Base-by-base conservation (phyloP, 1,140 invertebrate species). In the Drosophila nannoptera region DNA sequence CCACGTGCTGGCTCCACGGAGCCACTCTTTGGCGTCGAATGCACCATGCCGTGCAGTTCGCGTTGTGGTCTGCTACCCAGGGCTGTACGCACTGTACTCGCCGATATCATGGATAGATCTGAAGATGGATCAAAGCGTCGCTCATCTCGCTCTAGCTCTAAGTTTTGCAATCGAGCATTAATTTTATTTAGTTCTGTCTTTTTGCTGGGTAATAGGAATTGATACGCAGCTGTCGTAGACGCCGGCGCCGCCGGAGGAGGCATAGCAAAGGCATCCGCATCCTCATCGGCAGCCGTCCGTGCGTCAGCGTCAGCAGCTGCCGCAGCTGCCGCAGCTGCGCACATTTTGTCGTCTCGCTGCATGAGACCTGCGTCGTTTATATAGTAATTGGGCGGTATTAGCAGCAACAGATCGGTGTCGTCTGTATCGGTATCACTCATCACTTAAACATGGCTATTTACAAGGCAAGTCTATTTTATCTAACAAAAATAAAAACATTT, bases 371-470 rank as follows among this genome's bases (percentile, higher is more conserved):
- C 78, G 0, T 73, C 61, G 5, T 67, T 90, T 88, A 35, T 93
- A 90, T 36, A 88, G 36, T 94, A 93, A 89, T 95, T 92, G 7
- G 95, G 94, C 54, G 94, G 94, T 87, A 95, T 94, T 62, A 94
- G 89, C 67, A 96, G 87, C 62, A 96, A 90, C 73, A 94, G 92
- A 90, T 96, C 94, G 4, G 95, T 96, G 89, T 95, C 94, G 91
- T 95, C 94, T 61, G 94, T 93, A 48, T 86, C 81, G 11, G 94
- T 86, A 87, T 95, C 94, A 92, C 94, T 95, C 94, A 95, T 95
- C 86, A 92, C 91, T 90, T 29, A 38, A 52, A 52, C 66, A 82
- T 76, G 31, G 4, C 43, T 2, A 45, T 35, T 52, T 22, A 22
- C 22, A 22, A 38, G 14, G 0, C 16, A 33, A 55, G 8, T 35